phyloP scores from a whole-genome alignment of 2,797 vertebrate species.

The Trematomus bernacchii region DNA sequence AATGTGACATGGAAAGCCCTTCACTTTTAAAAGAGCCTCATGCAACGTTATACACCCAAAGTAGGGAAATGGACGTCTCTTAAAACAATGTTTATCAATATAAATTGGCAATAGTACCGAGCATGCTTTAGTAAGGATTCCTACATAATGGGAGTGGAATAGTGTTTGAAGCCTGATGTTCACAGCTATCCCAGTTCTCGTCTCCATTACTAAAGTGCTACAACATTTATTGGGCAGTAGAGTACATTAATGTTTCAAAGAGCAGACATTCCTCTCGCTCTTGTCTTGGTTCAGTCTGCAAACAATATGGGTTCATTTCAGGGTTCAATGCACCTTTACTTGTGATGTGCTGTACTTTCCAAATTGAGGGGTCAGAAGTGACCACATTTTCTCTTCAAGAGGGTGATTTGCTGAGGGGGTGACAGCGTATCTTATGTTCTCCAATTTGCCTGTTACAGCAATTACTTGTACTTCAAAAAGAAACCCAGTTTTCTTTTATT shows the following conservation, averaged over 20 bases:
- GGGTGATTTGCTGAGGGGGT: constrained; percentile 18
- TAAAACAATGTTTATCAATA: constrained; percentile 36
- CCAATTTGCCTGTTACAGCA: constrained; percentile 6
- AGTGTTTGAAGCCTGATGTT: constrained; percentile 28
- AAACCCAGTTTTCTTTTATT: background rate
- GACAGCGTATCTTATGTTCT: constrained; percentile 32
- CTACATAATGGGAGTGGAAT: constrained; percentile 32
- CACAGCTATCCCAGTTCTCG: constrained; percentile 14
- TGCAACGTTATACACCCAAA: constrained; percentile 41
- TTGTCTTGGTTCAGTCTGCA: constrained; percentile 21
- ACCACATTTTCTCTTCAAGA: constrained; percentile 8
- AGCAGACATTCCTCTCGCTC: constrained; percentile 45
- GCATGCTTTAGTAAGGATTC: constrained; percentile 22
- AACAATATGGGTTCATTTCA: constrained; percentile 22
- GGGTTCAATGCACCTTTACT: constrained; percentile 21
- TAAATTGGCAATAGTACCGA: constrained; percentile 14
- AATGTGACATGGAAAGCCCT: background rate
- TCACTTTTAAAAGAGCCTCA: constrained; percentile 19
- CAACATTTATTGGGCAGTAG: constrained; percentile 49
- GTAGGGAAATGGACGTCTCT: constrained; percentile 1
- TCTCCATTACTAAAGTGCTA: constrained; percentile 43
- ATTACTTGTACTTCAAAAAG: constrained; percentile 32
- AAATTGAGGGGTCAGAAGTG: constrained; percentile 2
- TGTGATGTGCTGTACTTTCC: constrained; percentile 7
- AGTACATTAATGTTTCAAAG: constrained; percentile 33